Evolutionary conservation across 1,140 invertebrate genomes (phyloP), one percentile per base, ranked within the genome.

Genomic region (Brachionus rotundiformis): DNA sequence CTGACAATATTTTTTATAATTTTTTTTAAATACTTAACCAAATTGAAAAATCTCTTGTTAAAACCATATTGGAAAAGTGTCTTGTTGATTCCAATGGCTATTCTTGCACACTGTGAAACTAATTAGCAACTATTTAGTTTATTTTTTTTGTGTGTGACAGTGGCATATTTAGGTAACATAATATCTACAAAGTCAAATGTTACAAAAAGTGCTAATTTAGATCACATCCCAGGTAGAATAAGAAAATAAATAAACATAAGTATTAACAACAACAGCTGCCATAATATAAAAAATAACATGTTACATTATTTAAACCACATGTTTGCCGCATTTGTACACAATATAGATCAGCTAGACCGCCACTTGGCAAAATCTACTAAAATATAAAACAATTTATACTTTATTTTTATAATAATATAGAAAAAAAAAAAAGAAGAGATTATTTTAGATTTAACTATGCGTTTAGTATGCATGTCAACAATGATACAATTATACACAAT

Each of bases 271-370:
- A 54, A 54, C 47, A 54, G 47, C 47, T 54, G 47, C n/a, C 19
- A 2, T 16, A 8, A 19, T 25, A 54, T n/a, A n/a, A n/a, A n/a
- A n/a, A n/a, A n/a, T n/a, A 54, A 54, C 47, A 54, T 54, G 47
- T 54, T 54, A 54, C 47, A 54, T 54, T 54, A 54, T 54, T 54
- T 54, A 54, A 23, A 54, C 47, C 47, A 54, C 47, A 54, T 54
- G 47, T 54, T 54, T 23, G 23, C 47, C 47, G 47, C 47, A 19
- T 54, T 25, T n/a, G n/a, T n/a, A n/a, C n/a, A n/a, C n/a, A n/a
- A n/a, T n/a, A n/a, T n/a, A n/a, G n/a, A n/a, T n/a, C n/a, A n/a
- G n/a, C n/a, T n/a, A n/a, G n/a, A n/a, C n/a, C n/a, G n/a, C n/a
- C n/a, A n/a, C n/a, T n/a, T n/a, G n/a, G n/a, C n/a, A 16, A 54